Percentiles rank a stretch among this genome's conserved stretches.
Evolutionary conservation across 2,888 invertebrate species (phyloP).

Genomic region (Scotopteryx bipunctaria): DNA sequence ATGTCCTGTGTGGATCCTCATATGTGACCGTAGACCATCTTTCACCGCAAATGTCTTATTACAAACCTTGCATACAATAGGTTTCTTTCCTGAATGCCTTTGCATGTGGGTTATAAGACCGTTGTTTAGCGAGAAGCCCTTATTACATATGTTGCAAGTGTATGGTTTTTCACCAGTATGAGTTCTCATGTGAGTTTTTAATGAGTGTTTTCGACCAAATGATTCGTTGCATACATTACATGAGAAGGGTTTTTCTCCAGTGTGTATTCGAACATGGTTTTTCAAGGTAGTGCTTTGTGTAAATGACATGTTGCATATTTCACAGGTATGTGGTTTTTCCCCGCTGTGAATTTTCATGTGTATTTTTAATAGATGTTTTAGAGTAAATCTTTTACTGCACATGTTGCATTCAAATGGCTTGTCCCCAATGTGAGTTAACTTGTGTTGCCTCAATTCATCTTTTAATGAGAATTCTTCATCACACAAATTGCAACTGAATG

Average conservation of each 20-base stretch:
- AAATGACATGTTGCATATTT: slow-evolving; percentile 21
- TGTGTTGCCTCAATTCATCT: slow-evolving; percentile 9
- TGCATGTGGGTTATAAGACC: slow-evolving; percentile 16
- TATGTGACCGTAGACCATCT: slow-evolving; percentile 16
- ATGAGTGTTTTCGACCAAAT: slow-evolving; percentile 16
- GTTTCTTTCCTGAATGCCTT: slow-evolving; percentile 14
- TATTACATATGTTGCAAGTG: slow-evolving; percentile 18
- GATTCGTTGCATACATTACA: slow-evolving; percentile 19
- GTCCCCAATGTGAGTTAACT: slow-evolving; percentile 2
- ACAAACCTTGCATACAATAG: slow-evolving; percentile 15
- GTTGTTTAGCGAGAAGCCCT: slow-evolving; percentile 12
- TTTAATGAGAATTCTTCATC: slow-evolving; percentile 13
- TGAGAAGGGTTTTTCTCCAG: slow-evolving; percentile 18
- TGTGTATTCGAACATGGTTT: slow-evolving; percentile 17
- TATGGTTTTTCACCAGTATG: slow-evolving; percentile 22
- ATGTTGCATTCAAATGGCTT: slow-evolving; percentile 13
- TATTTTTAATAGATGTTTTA: slow-evolving; percentile 9
- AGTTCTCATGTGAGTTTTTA: slow-evolving; percentile 20
- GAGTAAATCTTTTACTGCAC: slow-evolving; percentile 12
- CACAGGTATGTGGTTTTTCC: slow-evolving; percentile 18
- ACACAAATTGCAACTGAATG: slow-evolving; percentile 13
- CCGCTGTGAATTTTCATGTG: slow-evolving; percentile 19
- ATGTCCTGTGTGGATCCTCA: slow-evolving; percentile 17
- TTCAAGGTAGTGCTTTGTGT: slow-evolving; percentile 19
- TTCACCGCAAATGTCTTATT: slow-evolving; percentile 20